Evolutionary conservation across 2,888 invertebrate genomes (phyloP).

Genomic region (Sarcophaga carnaria): DNA sequence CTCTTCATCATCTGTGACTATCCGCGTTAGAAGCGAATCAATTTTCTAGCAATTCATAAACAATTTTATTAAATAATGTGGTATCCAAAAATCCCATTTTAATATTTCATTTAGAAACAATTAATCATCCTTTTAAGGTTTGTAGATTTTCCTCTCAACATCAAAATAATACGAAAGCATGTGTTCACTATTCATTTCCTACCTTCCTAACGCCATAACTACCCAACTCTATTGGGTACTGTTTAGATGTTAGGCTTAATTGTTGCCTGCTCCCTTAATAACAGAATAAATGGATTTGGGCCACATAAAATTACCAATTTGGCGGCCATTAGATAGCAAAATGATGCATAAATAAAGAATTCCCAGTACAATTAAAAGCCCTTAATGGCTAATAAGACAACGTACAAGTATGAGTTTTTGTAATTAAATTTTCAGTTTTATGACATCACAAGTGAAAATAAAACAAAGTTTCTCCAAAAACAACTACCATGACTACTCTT

Average conservation of each 20-base stretch:
- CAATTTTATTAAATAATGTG: too few relatives aligned
- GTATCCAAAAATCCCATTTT: too few relatives aligned
- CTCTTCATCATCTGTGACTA: too few relatives aligned
- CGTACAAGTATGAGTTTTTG: background rate
- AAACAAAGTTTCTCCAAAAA: background rate
- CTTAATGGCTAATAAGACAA: background rate
- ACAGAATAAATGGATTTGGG: background rate
- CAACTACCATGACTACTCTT: background rate
- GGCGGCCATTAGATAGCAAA: background rate
- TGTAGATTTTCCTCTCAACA: too few relatives aligned
- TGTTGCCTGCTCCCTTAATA: background rate
- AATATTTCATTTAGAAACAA: too few relatives aligned
- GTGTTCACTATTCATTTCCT: too few relatives aligned
- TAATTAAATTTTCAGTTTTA: background rate
- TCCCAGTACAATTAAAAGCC: background rate
- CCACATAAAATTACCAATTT: background rate
- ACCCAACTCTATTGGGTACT: too few relatives aligned
- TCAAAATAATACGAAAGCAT: too few relatives aligned
- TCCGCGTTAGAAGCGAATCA: too few relatives aligned
- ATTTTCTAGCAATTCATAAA: too few relatives aligned
- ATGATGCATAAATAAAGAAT: background rate
- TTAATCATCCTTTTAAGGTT: too few relatives aligned
- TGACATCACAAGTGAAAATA: conserved; percentile 39
- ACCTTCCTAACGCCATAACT: too few relatives aligned
- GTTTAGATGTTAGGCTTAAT: background rate